Base-by-base conservation (phyloP, 2,888 invertebrate genomes). In the Polietes domitor region DNA sequence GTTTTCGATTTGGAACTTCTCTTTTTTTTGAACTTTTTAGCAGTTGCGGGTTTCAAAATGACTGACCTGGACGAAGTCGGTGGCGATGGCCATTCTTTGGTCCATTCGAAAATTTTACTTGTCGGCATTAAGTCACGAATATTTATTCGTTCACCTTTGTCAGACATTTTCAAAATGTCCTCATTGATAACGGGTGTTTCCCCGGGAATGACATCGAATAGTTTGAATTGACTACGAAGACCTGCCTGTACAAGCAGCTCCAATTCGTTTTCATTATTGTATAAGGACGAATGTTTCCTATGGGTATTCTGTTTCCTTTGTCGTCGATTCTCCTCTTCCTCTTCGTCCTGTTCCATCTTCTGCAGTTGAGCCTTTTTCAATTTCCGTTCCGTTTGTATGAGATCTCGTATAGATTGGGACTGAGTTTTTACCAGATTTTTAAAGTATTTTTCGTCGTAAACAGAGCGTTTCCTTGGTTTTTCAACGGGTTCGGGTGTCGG, bases 371-470 rank as follows among this genome's bases (percentile, higher is more conserved):
- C 50, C 19, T 32, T 12, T 37, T 72, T 58, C 7, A 43, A 32
- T 61, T 41, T 24, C 6, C 72, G 43, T 4, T 65, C 55, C 1
- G 26, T 12, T 37, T 58, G 50, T 0, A 76, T 10, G 24, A 53
- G 26, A 17, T 37, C 17, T 12, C 53, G 65, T 41, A 76, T 68
- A 12, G n/a, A 2, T 0, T 9, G 12, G 1, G 26, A 10, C 15
- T 55, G 55, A 17, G n/a, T 68, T 55, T 24, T 24, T 4, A 28
- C 21, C 41, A 76, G 41, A 15, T 68, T 76, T 4, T 41, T 0
- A 9, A 53, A 76, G 28, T 53, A 76, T 53, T 68, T 65, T 5
- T 55, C 76, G 65, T 76, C 26, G 21, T 76, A 76, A 9, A 53
- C 19, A 0, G 47, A 53, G 19, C 5, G 17, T 65, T 17, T 19